Conservation (phyloP, 2,113 vertebrate genomes). For the Ochotona princeps region DNA sequence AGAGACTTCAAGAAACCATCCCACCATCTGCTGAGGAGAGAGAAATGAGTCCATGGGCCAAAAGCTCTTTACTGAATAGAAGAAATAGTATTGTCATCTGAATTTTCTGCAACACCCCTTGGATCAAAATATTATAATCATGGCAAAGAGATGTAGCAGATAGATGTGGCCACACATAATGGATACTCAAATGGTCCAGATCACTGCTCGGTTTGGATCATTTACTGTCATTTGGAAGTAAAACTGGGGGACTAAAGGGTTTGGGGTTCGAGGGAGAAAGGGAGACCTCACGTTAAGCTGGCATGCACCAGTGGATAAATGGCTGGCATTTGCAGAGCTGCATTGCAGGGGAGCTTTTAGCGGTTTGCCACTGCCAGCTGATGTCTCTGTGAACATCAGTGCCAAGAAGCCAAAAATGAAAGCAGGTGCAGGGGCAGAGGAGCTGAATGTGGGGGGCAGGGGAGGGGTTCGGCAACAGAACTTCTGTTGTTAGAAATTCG, state of each 20-base stretch:
- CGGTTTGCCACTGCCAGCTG: constrained; percentile 88
- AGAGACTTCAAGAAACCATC: constrained; percentile 77
- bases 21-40: constrained; percentile 82
- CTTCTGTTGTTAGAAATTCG: constrained; percentile 86
- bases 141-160: constrained; percentile 69
- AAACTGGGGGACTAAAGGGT: constrained; percentile 74
- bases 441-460: constrained; percentile 79
- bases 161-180: constrained; percentile 76
- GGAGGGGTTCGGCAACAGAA: constrained; percentile 83
- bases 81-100: constrained; percentile 74
- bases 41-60: constrained; percentile 76
- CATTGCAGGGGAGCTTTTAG: constrained; percentile 89
- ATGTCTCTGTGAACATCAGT: constrained; percentile 86
- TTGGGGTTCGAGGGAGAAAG: constrained; percentile 60
- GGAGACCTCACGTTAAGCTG: constrained; percentile 80
- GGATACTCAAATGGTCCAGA: constrained; percentile 71
- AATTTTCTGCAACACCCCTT: constrained; percentile 77
- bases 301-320: constrained; percentile 87
- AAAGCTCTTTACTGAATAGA: constrained; percentile 72
- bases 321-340: constrained; percentile 87
- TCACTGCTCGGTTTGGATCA: constrained; percentile 65
- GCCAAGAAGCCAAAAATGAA: constrained; percentile 89
- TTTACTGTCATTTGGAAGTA: constrained; percentile 77
- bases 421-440: constrained; percentile 88
- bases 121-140: constrained; percentile 83